Evolutionary conservation across 2,888 invertebrate species (phyloP).

Genomic region (Calliphora vomitoria): DNA sequence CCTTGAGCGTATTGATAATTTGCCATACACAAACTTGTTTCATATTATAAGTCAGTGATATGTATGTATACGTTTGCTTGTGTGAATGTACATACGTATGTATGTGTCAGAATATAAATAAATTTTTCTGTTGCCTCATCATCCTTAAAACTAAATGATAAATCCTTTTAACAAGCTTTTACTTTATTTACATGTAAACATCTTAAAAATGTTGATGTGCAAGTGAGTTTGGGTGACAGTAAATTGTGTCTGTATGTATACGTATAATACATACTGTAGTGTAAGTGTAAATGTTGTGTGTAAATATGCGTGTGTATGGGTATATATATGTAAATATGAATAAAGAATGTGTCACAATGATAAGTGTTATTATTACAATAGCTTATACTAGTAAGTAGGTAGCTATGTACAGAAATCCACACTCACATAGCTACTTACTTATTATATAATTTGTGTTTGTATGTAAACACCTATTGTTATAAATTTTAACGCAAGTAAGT

Average conservation of each 20-base stretch:
- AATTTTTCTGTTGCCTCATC: background rate
- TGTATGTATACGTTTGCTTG: background rate
- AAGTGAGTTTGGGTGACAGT: background rate
- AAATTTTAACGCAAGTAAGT: background rate
- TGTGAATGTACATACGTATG: too few species aligned
- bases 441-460: background rate
- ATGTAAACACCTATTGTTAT: too few species aligned
- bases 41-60: background rate
- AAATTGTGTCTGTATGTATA: background rate
- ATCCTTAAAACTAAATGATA: slow-evolving; percentile 47
- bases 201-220: slow-evolving; percentile 37
- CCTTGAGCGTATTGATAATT: too few species aligned
- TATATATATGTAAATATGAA: slow-evolving; percentile 34
- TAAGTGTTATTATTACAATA: slow-evolving; percentile 63
- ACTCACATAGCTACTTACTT: background rate
- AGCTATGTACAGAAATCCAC: background rate
- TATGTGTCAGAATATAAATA: background rate
- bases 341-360: slow-evolving; percentile 60
- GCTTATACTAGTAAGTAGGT: background rate
- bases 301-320: background rate
- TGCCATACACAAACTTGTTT: too few species aligned
- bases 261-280: background rate
- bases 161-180: slow-evolving; percentile 67
- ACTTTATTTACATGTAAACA: slow-evolving; percentile 54
- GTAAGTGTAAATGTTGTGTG: background rate